A percentile compares a stretch with the other conserved stretches of the same genome.
Evolutionary conservation across 2,888 invertebrate species (phyloP).

Genomic region (Mythimna ferrago): DNA sequence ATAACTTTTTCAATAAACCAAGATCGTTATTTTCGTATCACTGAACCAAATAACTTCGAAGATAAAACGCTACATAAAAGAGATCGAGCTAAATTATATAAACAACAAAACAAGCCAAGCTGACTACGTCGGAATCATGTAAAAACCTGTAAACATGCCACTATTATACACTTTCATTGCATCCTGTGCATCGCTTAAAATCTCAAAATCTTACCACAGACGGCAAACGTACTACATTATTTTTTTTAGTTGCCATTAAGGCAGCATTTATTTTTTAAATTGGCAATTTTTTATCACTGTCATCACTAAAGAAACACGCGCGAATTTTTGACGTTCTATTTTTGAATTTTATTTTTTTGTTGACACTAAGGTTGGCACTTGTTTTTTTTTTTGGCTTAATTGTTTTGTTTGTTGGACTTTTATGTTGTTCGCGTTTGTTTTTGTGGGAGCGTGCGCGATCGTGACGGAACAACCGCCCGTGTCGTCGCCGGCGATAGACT

Average conservation of each 20-base stretch:
- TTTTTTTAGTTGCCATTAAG: conserved; percentile 86
- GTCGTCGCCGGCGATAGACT: conserved; percentile 79
- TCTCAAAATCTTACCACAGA: conserved; percentile 86
- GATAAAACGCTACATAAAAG: conserved; percentile 61
- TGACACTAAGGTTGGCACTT: conserved; percentile 66
- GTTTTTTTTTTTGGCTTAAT: conserved; percentile 61
- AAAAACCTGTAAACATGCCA: conserved; percentile 89
- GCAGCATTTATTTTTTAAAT: conserved; percentile 64
- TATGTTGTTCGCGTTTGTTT: conserved; percentile 65
- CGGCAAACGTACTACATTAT: conserved; percentile 88
- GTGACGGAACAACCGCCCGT: conserved; percentile 71
- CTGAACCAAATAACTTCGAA: conserved; percentile 47
- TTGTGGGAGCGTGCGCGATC: conserved; percentile 61
- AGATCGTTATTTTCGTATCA: conserved; percentile 43
- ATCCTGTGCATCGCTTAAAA: conserved; percentile 77
- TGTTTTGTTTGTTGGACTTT: conserved; percentile 67
- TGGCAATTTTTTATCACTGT: conserved; percentile 63
- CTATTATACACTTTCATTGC: conserved; percentile 76
- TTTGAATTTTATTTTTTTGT: conserved; percentile 54
- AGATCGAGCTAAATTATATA: conserved; percentile 58
- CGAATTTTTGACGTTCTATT: conserved; percentile 39
- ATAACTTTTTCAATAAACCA: conserved; percentile 54
- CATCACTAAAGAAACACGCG: conserved; percentile 60
- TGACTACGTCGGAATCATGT: conserved; percentile 77
- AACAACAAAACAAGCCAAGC: conserved; percentile 73